Evolutionary conservation across 1,140 invertebrate genomes (phyloP), one percentile per base, ranked within the genome.

Genomic region (Drosophila triauraria): DNA sequence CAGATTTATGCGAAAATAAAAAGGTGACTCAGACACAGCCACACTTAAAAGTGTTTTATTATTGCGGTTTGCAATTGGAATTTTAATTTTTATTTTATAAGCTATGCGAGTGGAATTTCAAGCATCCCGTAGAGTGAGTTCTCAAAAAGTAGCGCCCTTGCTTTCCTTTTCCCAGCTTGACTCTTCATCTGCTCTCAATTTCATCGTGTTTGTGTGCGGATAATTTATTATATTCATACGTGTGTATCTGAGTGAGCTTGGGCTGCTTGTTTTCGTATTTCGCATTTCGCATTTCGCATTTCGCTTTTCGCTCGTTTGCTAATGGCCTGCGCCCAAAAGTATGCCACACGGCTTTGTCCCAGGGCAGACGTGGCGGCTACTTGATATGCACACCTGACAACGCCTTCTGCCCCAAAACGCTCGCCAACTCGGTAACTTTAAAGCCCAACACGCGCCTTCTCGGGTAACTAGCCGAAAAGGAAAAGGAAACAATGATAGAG

Each of bases 11-110:
- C 13, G 32, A 32, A 25, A 50, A 61, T 51, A 38, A 23, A 60
- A 43, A 17, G 12, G 23, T n/a, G 43, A n/a, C n/a, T n/a, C 48
- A 20, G 51, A 42, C 47, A n/a, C 38, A 20, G 38, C 76, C 80
- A 38, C 17, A 27, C 74, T 88, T 79, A 74, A 90, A 88, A 84
- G 78, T 84, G 78, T 84, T 88, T 87, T 88, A 84, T 82, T 90
- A 79, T 79, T 76, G 78, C 56, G 68, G 85, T 69, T 79, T 90
- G 78, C 78, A 75, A 79, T 82, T 85, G 85, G 85, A 90, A 90
- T 90, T 88, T 88, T 88, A 88, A 88, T 88, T 90, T 78, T 67
- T 82, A 90, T 90, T 90, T 90, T 76, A 90, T 90, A 90, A 85
- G 85, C 78, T 75, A 80, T 90, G 85, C 68, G 75, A 58, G 60